phyloP scores from a whole-genome alignment of 2,113 vertebrate species.

The Barbus barbus region DNA sequence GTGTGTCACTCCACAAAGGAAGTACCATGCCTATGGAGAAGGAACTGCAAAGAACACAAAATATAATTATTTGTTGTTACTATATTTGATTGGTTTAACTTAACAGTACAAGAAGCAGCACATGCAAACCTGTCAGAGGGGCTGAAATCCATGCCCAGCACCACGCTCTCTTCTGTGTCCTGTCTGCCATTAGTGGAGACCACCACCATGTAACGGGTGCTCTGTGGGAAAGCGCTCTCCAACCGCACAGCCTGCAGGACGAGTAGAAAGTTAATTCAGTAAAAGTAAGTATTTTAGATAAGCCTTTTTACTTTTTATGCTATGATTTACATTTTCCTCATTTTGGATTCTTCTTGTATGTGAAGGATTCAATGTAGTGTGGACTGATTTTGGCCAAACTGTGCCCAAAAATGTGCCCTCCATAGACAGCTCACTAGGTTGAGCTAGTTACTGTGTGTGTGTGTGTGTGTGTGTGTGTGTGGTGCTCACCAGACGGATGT shows the following conservation, averaged over 20 bases:
- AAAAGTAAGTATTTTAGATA: neutral
- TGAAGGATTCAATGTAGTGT: neutral
- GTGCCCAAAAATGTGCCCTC: neutral
- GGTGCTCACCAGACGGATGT: slow-evolving; percentile 90
- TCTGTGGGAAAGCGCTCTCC: slow-evolving; percentile 91
- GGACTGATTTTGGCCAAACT: neutral
- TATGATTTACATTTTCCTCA: too few relatives aligned
- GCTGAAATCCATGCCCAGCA: slow-evolving; percentile 94
- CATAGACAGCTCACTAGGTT: neutral
- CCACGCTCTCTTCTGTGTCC: slow-evolving; percentile 96
- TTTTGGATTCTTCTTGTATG: neutral
- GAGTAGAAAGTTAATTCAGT: neutral
- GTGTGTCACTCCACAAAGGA: slow-evolving; percentile 95
- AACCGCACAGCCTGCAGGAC: slow-evolving; percentile 87
- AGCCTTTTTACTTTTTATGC: too few relatives aligned
- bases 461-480: neutral
- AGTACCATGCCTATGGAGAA: slow-evolving; percentile 95
- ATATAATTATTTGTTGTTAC: neutral
- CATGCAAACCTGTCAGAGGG: slow-evolving; percentile 88
- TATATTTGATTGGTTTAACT: neutral
- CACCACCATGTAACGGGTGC: slow-evolving; percentile 98
- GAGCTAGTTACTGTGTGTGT: neutral
- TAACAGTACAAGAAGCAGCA: slow-evolving; percentile 48
- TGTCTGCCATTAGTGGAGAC: slow-evolving; percentile 95
- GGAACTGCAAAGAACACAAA: slow-evolving; percentile 42